Evolutionary conservation across 1,140 invertebrate genomes (phyloP).

Genomic region (Lethocerus indicus): DNA sequence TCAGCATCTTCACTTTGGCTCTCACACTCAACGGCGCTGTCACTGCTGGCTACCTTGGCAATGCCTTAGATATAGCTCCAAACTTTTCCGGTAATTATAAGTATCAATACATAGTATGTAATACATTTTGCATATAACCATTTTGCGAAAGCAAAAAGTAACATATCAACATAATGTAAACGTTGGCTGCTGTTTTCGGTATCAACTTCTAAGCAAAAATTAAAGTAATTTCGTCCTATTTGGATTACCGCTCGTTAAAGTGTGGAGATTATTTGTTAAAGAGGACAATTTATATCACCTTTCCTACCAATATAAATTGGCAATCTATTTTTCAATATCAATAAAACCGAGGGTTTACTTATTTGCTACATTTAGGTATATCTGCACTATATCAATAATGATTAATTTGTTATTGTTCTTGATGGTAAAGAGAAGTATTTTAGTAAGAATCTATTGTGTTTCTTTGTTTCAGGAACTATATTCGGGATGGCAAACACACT

Average conservation of each 20-base stretch:
- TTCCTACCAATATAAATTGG: neutral
- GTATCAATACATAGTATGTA: too few species aligned
- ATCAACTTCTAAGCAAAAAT: too few species aligned
- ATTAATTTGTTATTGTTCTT: neutral
- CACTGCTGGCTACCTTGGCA: constrained; percentile 73
- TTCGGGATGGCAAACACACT: constrained; percentile 83
- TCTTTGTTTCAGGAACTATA: constrained; percentile 38
- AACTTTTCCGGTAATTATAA: constrained; percentile 55
- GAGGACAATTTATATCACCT: neutral
- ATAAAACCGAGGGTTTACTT: neutral
- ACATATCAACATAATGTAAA: too few species aligned
- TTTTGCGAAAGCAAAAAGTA: too few species aligned
- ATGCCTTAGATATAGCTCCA: constrained; percentile 76
- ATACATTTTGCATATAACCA: too few species aligned
- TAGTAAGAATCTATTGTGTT: too few species aligned
- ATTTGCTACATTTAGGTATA: too few species aligned
- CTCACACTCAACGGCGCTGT: constrained; percentile 70
- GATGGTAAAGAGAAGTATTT: neutral
- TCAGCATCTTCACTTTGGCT: constrained; percentile 54
- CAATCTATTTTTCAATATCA: neutral
- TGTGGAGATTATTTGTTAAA: too few species aligned
- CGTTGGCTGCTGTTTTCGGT: too few species aligned
- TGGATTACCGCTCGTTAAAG: too few species aligned
- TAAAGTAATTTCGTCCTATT: too few species aligned
- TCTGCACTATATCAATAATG: neutral